Evolutionary conservation across 2,888 invertebrate species (phyloP), one percentile per base, ranked within the genome.

Genomic region (Tolmerus cingulatus): DNA sequence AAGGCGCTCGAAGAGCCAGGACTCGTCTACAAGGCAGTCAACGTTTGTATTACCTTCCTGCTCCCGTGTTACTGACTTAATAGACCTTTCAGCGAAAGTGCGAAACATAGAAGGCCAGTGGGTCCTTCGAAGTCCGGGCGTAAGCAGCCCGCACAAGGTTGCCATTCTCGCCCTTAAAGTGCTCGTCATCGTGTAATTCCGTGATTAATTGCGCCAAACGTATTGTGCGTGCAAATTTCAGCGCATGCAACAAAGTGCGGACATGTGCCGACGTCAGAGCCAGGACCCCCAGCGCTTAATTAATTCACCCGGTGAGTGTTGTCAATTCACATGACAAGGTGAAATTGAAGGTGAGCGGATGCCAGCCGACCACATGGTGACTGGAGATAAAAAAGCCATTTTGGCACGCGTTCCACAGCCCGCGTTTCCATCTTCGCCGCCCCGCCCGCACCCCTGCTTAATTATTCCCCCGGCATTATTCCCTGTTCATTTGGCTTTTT

Each of bases 211-310:
- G 85, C 27, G 85, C 51, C 74, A 74, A 85, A 74, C 27, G 85
- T 85, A 84, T 84, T 74, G 85, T 85, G 85, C 85, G 85, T 85
- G 85, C 85, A 46, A 85, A 84, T 84, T 66, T 66, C 37, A 66
- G 37, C 51, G 66, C 82, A 74, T 85, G 74, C 85, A 85, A 85
- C 74, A 74, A 74, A 85, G 74, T 74, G 74, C 85, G 74, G 74
- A 85, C 85, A 85, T 66, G 74, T 85, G 40, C 12, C 37, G 30
- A 85, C 43, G 51, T 84, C 82, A 74, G 27, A 66, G 66, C 12
- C 19, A 19, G 66, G 27, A 1, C 66, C 19, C 9, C n/a, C 55
- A 19, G 14, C n/a, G 74, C 74, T 46, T 85, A 74, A 85, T 85
- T 85, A 85, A 85, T 74, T 85, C 85, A 40, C 66, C 34, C 27